These are phyloP conservation scores for Haliclona indistincta DNA, from an alignment of 37 sponge, comb jelly and placozoan genomes.

Conservation along the genomic window DNA sequence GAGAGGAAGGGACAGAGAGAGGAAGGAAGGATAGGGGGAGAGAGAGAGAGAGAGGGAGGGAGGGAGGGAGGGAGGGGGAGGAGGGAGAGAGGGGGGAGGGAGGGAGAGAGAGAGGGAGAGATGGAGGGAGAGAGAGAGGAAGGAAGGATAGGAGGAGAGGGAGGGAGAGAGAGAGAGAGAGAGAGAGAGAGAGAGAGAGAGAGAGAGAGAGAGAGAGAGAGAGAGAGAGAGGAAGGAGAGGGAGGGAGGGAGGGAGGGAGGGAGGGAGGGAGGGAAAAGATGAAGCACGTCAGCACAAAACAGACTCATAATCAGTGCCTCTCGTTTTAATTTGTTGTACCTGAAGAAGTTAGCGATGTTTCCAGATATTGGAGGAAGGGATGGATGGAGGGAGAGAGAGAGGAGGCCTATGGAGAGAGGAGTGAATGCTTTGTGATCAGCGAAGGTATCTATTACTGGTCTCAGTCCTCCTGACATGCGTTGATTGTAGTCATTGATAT, in stretches of 20 bases:
- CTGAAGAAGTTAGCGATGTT: constrained; percentile 66
- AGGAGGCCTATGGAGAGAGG: no score
- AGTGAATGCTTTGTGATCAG: no score
- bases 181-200: constrained; percentile 10
- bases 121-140: constrained; percentile 1
- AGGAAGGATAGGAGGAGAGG: constrained; percentile 1
- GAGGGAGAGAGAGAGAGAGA: background rate
- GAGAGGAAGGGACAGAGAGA: no score
- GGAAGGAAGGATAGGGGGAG: no score
- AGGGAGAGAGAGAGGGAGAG: background rate
- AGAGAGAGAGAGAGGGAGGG: no score
- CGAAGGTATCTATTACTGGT: constrained; percentile 48
- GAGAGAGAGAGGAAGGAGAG: background rate
- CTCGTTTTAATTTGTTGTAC: no score
- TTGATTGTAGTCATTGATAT: constrained; percentile 80
- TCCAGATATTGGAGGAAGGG: constrained; percentile 77
- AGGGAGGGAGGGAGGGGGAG: no score
- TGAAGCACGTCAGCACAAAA: constrained; percentile 5
- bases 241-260: background rate
- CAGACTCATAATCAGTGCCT: background rate
- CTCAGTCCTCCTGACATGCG: constrained; percentile 87
- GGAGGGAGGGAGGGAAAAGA: background rate
- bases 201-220: constrained; percentile 12
- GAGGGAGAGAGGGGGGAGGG: background rate
- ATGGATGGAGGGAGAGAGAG: no score